Evolutionary conservation across 2,113 vertebrate genomes (phyloP), one percentile per base, ranked within the genome.

Genomic region (Dasyprocta punctata): DNA sequence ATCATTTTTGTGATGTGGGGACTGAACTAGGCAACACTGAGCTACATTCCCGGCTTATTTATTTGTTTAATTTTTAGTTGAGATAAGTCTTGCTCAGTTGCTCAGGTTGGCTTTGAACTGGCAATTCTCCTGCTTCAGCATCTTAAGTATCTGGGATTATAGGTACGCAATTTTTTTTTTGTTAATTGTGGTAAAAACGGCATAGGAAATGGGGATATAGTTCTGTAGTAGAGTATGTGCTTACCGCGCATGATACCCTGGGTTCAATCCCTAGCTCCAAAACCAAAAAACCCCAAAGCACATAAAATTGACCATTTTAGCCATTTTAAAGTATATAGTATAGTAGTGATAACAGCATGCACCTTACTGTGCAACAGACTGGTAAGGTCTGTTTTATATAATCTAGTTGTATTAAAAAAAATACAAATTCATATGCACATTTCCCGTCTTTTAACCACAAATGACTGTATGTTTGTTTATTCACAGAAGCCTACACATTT

Each of bases 361-460:
- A 71, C n/a, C n/a, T 2, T 86, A 3, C 7, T 95, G 52, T n/a
- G 24, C 52, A 89, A 86, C 49, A 86, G 47, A 26, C 8, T 47
- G 75, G 52, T 28, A 90, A 44, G 33, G 49, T 81, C 24, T 88
- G 20, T 87, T 87, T 80, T 80, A 73, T 77, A 90, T 22, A 75
- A 93, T 86, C 24, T 86, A 93, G 19, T 61, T 88, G 7, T 82
- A 78, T 5, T 93, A 14, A 78, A 81, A 73, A 73, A 92, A 90
- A 86, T 60, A 73, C 44, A 95, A 89, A 91, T 87, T 90, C 87
- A 94, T 38, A 94, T n/a, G 24, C 3, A 85, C 3, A 91, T 86
- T 89, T 92, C 52, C 65, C 12, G n/a, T 81, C 28, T 92, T 58
- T 94, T 63, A 87, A 91, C 17, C 77, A 4, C 73, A 95, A 87